Evolutionary conservation across 2,888 invertebrate species (phyloP), one percentile per base, ranked within the genome.

Genomic region (Galeruca laticollis): DNA sequence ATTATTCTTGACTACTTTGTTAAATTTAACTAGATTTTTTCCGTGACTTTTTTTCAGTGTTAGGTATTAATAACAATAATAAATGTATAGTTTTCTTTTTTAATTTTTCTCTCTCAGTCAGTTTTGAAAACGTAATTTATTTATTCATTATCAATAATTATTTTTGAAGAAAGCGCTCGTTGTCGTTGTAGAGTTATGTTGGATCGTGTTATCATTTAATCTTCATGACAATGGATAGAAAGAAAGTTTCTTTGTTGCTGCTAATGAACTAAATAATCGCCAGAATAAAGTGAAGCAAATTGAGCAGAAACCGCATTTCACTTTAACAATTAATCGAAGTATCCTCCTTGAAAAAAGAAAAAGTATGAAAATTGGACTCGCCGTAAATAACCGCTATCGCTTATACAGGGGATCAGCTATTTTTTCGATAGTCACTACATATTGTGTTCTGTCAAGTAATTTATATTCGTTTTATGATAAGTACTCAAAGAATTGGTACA

Each of bases 281-380:
- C 62, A 52, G 62, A 62, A 62, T 61, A 37, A 21, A 62, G 62
- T 52, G 62, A 51, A 62, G 37, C 62, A 52, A 62, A 62, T 62
- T 62, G 62, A 62, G 52, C 52, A 40, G 51, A 62, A 62, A 62
- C 62, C n/a, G 21, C 52, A 62, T 62, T 62, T 62, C 56, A 18
- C 52, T 62, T 62, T 21, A 62, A 51, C 20, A 62, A 62, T 62
- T 62, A 62, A 52, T 62, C 52, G 52, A 52, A n/a, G 52, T 52
- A 62, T 52, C 52, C 62, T 62, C 62, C 13, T 62, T 62, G 37
- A 62, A 52, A 62, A 40, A 62, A 62, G 62, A 62, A 62, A 62
- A 62, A 62, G 37, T 37, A 54, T 62, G 52, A 62, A 62, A 62
- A 35, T 47, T 57, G 26, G 1, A 37, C 18, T 57, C 9, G 37